These are phyloP conservation scores for Caenorhabditis inopinata DNA, from an alignment of 1,140 invertebrate species.

Conservation along the genomic window DNA sequence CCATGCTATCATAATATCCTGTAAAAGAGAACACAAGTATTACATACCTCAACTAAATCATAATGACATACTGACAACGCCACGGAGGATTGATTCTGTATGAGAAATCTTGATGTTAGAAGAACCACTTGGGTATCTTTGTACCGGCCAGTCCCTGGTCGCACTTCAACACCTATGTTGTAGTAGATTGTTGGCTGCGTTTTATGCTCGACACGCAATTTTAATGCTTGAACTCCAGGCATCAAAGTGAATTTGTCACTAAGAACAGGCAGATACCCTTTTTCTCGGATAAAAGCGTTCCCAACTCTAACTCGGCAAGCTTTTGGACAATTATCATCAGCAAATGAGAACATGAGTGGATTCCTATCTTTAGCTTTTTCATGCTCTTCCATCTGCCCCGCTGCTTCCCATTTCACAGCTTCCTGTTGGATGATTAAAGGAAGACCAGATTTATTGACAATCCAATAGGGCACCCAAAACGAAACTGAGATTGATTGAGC, in stretches of 20 bases:
- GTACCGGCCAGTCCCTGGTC: slow-evolving; percentile 81
- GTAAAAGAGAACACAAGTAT: too few species aligned
- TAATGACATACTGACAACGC: slow-evolving; percentile 84
- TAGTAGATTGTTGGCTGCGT: slow-evolving; percentile 73
- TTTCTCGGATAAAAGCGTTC: slow-evolving; percentile 68
- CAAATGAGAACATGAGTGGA: slow-evolving; percentile 89
- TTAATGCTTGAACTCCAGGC: slow-evolving; percentile 74
- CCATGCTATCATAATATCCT: not conserved
- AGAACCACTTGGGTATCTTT: slow-evolving; percentile 86
- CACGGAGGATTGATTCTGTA: slow-evolving; percentile 83
- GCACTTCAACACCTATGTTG: slow-evolving; percentile 76
- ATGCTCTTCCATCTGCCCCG: slow-evolving; percentile 91
- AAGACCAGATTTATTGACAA: slow-evolving; percentile 90
- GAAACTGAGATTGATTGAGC: slow-evolving; percentile 74
- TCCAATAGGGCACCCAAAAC: slow-evolving; percentile 85
- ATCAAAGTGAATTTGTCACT: slow-evolving; percentile 75
- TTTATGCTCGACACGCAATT: slow-evolving; percentile 73
- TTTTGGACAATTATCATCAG: slow-evolving; percentile 76
- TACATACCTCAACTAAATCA: slow-evolving; percentile 56
- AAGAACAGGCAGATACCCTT: slow-evolving; percentile 53
- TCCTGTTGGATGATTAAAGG: slow-evolving; percentile 91
- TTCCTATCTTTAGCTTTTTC: slow-evolving; percentile 85
- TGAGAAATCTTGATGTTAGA: slow-evolving; percentile 84
- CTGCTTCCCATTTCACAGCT: slow-evolving; percentile 75
- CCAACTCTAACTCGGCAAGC: slow-evolving; percentile 74